Evolutionary conservation across 1,140 invertebrate species (phyloP), one percentile per base, ranked within the genome.

Genomic region (Drosophila willistoni): DNA sequence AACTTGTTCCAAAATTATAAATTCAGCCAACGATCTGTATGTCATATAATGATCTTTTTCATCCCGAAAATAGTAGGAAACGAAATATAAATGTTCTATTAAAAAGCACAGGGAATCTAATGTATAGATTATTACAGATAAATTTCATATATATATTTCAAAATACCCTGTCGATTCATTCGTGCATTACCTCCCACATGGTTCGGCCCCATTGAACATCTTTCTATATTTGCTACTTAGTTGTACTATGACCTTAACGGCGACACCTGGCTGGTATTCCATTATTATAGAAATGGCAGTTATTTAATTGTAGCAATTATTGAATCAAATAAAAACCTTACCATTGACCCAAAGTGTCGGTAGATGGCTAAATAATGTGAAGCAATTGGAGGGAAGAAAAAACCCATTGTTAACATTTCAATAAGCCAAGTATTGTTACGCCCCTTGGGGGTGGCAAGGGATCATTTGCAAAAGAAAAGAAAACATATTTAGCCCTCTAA

Each of bases 251-350:
- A 68, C 55, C 65, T 71, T 22, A 54, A 47, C 44, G 17, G 17
- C 57, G 64, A 71, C 82, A 87, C 71, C 83, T 86, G 82, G 60
- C 59, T 13, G 41, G 42, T 71, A 71, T 87, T 86, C 71, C 82
- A 87, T 82, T 68, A 41, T 73, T 64, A 67, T 17, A 22, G n/a
- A 10, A 65, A 60, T 59, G 29, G 33, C 19, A 51, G 34, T 33
- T 34, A 17, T 34, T 22, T 64, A 76, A 76, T 76, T 76, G 61
- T 51, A 22, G 44, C 44, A 51, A 51, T 51, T 51, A 51, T 51
- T 12, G 17, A 22, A 22, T 51, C 44, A 51, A 51, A 51, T 51
- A 51, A 47, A 19, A 47, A 22, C 44, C 17, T 51, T 51, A 12
- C 44, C 9, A 51, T 51, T 51, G 44, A 51, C 17, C 17, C 17